Percentiles rank a stretch among this genome's conserved stretches.
phyloP scores from a whole-genome alignment of 2,888 invertebrate species.

The Drosophila rubida region DNA sequence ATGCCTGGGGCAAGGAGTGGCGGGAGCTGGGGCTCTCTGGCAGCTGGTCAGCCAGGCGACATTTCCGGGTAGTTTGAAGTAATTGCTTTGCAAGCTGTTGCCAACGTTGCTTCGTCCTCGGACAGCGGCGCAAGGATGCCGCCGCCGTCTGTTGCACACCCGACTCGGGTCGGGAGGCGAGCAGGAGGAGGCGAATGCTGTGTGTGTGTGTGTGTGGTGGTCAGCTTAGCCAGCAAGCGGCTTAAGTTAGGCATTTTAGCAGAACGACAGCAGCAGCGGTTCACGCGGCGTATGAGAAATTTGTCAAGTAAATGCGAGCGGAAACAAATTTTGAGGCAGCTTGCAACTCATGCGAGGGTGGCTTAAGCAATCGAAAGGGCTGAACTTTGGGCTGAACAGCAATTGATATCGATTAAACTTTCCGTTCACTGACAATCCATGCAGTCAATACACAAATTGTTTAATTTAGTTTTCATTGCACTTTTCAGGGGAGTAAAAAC shows the following conservation, averaged over 20 bases:
- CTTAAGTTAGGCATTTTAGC: constrained; percentile 69
- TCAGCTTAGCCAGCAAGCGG: constrained; percentile 76
- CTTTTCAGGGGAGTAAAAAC: too few species aligned
- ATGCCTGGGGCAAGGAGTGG: constrained; percentile 18
- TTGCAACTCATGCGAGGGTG: constrained; percentile 31
- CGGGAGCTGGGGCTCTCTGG: constrained; percentile 51
- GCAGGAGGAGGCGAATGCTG: neutral
- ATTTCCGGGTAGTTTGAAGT: constrained; percentile 79
- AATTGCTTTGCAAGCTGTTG: constrained; percentile 79
- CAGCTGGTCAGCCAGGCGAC: constrained; percentile 76
- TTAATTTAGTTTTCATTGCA: too few species aligned
- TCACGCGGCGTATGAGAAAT: constrained; percentile 75
- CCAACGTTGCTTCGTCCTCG: constrained; percentile 55
- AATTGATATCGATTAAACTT: neutral
- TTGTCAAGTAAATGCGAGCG: constrained; percentile 66
- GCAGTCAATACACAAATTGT: too few species aligned
- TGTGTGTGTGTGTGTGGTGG: constrained; percentile 59
- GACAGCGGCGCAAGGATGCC: constrained; percentile 49
- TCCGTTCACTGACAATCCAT: too few species aligned
- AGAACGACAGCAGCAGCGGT: constrained; percentile 19
- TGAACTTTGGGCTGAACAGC: neutral
- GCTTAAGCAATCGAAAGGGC: neutral
- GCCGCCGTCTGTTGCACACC: constrained; percentile 57
- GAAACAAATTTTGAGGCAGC: constrained; percentile 55
- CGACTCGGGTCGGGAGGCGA: neutral